A percentile compares a stretch with the other conserved stretches of the same genome.
Evolutionary conservation across 2,113 vertebrate species (phyloP).

Genomic region (Axis porcinus): DNA sequence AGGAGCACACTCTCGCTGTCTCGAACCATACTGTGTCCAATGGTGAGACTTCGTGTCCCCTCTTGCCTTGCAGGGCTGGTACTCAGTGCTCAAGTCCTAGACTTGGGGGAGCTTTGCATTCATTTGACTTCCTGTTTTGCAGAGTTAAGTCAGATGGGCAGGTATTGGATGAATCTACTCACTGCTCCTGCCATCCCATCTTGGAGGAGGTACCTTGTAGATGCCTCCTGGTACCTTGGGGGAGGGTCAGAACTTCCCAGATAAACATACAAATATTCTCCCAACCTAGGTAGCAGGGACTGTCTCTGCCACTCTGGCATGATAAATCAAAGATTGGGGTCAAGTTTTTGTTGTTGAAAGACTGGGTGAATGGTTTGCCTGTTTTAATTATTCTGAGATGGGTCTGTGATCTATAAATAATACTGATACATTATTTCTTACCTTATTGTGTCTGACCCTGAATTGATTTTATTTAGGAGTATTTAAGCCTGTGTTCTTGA

Average conservation of each 20-base stretch:
- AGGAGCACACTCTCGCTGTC: background rate
- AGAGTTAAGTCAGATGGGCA: background rate
- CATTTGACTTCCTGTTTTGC: background rate
- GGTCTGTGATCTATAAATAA: background rate
- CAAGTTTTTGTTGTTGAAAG: background rate
- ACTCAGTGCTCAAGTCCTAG: background rate
- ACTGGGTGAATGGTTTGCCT: background rate
- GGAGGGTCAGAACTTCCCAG: background rate
- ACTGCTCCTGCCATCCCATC: background rate
- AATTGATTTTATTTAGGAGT: conserved; percentile 19
- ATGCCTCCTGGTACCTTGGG: background rate
- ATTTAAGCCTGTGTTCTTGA: background rate
- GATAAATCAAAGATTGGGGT: background rate
- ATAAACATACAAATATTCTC: background rate
- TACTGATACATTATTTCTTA: background rate
- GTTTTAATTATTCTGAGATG: background rate
- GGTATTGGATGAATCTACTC: background rate
- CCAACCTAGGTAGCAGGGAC: background rate
- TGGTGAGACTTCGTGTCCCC: background rate
- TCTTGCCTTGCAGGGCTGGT: background rate
- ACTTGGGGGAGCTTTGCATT: background rate
- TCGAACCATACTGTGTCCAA: background rate
- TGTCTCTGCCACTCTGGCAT: background rate
- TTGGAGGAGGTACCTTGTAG: background rate
- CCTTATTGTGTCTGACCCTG: background rate